Conservation (phyloP, 2,797 vertebrate species). For the Tokudaia muenninki region DNA sequence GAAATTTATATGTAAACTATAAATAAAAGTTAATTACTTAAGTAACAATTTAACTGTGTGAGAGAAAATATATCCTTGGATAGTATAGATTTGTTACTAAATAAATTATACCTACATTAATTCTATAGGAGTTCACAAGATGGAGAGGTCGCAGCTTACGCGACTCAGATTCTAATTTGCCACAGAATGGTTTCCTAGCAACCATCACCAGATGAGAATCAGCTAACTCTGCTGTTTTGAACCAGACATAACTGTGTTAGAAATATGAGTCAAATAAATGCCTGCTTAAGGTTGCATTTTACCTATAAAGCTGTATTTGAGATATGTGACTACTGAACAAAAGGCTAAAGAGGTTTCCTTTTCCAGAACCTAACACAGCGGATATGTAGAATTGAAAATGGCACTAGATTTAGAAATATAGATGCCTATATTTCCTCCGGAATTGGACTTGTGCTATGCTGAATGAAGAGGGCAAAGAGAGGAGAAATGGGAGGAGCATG, state of each 20-base stretch:
- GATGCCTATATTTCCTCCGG: not conserved
- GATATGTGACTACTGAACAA: constrained; percentile 55
- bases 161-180: constrained; percentile 75
- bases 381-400: not conserved
- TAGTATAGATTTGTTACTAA: constrained; percentile 54
- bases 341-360: constrained; percentile 54
- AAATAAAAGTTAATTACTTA: constrained; percentile 76
- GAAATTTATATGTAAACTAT: constrained; percentile 46
- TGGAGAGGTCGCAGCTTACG: constrained; percentile 37
- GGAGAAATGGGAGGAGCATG: not conserved
- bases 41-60: constrained; percentile 62
- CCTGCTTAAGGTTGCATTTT: constrained; percentile 67
- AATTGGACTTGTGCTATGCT: not conserved
- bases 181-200: constrained; percentile 82
- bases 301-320: constrained; percentile 66
- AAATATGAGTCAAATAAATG: constrained; percentile 77
- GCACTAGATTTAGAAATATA: not conserved
- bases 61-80: constrained; percentile 52
- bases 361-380: constrained; percentile 2
- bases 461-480: not conserved
- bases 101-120: constrained; percentile 61
- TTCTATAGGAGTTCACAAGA: constrained; percentile 66
- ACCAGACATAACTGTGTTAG: constrained; percentile 63
- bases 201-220: constrained; percentile 72
- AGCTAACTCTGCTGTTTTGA: constrained; percentile 75